Evolutionary conservation across 1,140 invertebrate species (phyloP), one percentile per base, ranked within the genome.

Genomic region (Branchinecta lynchi): DNA sequence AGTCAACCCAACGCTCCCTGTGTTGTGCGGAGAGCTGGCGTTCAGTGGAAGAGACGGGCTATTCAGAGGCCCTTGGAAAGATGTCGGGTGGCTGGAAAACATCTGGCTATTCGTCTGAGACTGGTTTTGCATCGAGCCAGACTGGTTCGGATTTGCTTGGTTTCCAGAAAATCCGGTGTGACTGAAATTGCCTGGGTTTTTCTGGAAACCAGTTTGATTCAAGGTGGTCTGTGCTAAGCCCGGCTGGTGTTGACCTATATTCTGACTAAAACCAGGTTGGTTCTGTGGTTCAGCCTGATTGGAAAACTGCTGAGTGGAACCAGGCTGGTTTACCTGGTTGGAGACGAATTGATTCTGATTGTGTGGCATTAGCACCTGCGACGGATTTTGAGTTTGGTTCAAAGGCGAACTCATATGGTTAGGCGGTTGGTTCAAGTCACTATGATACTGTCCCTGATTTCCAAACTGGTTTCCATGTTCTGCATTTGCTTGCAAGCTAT

Each of bases 241-340:
- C 12, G 66, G 0, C 17, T 43, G n/a, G 68, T 15, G 0, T 70
- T 43, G 15, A 51, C 66, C 21, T 8, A 21, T 20, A 60, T 66
- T 32, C 32, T 8, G 65, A 45, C 1, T 66, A 15, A 65, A 68
- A 44, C 9, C 32, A 51, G 67, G 7, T 6, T 70, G 68, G 43
- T 69, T 68, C 60, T 43, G 65, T 32, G 1, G 21, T 10, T 67
- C n/a, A 32, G 8, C 15, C 9, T 9, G 69, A 10, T 32, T 32
- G 17, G n/a, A 1, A n/a, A 60, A 20, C 9, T 45, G 66, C 45
- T 60, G 43, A 46, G 2, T 66, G 60, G 45, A 67, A 21, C 60
- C 45, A 10, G n/a, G n/a, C 12, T 45, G 45, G 72, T 67, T 70
- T 69, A n/a, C 66, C 45, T 12, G 3, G 32, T 68, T 71, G 73